Evolutionary conservation across 2,888 invertebrate genomes (phyloP).

Genomic region (Plagodis dolabraria): DNA sequence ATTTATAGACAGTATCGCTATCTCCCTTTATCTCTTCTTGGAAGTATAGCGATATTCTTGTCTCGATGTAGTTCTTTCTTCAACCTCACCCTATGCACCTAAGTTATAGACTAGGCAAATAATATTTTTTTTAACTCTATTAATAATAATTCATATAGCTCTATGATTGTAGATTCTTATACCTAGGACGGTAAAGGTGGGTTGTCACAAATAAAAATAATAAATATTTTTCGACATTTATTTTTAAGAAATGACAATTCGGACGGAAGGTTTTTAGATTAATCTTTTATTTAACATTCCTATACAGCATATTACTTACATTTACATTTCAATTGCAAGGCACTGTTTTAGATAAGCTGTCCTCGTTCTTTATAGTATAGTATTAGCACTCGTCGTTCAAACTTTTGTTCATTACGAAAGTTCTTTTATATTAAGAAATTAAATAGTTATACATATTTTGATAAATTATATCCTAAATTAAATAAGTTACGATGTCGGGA

Average conservation of each 20-base stretch:
- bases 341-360: conserved; percentile 54
- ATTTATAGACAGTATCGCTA: too few relatives aligned
- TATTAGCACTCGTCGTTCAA: conserved; percentile 54
- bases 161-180: too few relatives aligned
- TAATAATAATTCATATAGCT: too few relatives aligned
- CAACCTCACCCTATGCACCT: too few relatives aligned
- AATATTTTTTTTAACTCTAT: too few relatives aligned
- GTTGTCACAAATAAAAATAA: conserved; percentile 26
- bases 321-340: conserved; percentile 55
- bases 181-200: not conserved
- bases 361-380: conserved; percentile 49
- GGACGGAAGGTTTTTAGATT: conserved; percentile 60
- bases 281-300: conserved; percentile 38
- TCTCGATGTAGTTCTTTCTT: too few relatives aligned
- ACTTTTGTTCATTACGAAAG: conserved; percentile 59
- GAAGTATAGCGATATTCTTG: too few relatives aligned
- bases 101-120: too few relatives aligned
- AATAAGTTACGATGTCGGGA: conserved; percentile 85
- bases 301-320: conserved; percentile 60
- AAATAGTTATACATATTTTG: conserved; percentile 73
- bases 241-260: conserved; percentile 75
- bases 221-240: conserved; percentile 32
- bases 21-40: too few relatives aligned
- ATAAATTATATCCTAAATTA: conserved; percentile 79
- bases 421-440: conserved; percentile 72